These are phyloP conservation scores for Bradysia coprophila DNA, from an alignment of 1,140 invertebrate species.

Conservation along the genomic window DNA sequence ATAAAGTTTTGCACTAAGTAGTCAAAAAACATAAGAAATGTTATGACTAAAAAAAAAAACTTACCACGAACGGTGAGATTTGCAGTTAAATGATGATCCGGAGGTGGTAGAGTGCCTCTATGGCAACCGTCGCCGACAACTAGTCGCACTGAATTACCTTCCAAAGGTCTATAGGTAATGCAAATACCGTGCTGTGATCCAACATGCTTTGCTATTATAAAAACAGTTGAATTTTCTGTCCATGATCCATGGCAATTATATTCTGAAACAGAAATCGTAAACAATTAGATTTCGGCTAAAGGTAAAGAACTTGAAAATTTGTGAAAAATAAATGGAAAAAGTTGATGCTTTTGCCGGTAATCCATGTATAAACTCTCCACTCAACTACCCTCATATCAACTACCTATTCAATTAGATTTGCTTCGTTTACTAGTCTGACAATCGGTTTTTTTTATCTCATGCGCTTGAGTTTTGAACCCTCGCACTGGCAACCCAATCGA, in stretches of 20 bases:
- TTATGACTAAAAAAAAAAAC: too few relatives aligned
- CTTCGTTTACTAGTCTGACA: background rate
- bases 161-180: constrained; percentile 18
- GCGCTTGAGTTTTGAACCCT: too few relatives aligned
- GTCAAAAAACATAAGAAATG: too few relatives aligned
- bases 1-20: too few relatives aligned
- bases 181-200: constrained; percentile 26
- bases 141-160: constrained; percentile 9
- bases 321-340: too few relatives aligned
- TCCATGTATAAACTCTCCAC: too few relatives aligned
- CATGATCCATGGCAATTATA: constrained; percentile 74
- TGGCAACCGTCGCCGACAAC: constrained; percentile 21
- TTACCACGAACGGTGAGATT: constrained; percentile 20
- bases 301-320: constrained; percentile 3
- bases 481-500: too few relatives aligned
- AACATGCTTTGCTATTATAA: constrained; percentile 51
- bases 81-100: constrained; percentile 23
- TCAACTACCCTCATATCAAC: too few relatives aligned
- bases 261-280: constrained; percentile 30
- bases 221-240: constrained; percentile 50
- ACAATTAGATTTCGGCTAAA: constrained; percentile 5
- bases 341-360: too few relatives aligned
- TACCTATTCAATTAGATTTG: background rate
- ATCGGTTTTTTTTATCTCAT: background rate
- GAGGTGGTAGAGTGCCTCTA: constrained; percentile 17